Evolutionary conservation across 2,113 vertebrate genomes (phyloP), one percentile per base, ranked within the genome.

Genomic region (Mungos mungo): DNA sequence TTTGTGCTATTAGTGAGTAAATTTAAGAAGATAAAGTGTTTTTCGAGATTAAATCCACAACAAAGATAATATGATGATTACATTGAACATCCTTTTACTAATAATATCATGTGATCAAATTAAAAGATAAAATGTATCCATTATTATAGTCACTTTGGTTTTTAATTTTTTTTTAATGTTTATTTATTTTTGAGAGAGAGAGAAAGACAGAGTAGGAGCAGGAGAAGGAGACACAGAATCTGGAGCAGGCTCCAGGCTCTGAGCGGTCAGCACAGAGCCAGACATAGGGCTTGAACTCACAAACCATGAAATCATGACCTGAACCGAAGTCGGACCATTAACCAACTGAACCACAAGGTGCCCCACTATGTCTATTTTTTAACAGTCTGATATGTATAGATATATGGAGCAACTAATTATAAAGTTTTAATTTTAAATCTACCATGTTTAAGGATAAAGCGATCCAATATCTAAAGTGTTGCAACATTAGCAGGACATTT

Each of bases 21-120:
- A 68, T 47, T 97, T 96, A 98, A 98, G 88, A 98, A 98, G 97
- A 93, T 95, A 89, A 98, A 97, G 93, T 98, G 96, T 97, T 90
- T 94, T 65, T 71, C 3, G 25, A 95, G 92, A 96, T 90, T 68
- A 92, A 97, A 92, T 87, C 25, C 13, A 88, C n/a, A 96, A 27
- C 23, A 2, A 91, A 77, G 23, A 33, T 88, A 60, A 76, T 76
- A 54, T 76, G 74, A 63, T 50, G 11, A 89, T 19, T 88, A 31
- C 8, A 45, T 50, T 57, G 3, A 81, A 91, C 3, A n/a, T 82
- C 83, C 14, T 87, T 85, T 52, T 60, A 31, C 19, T 85, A 15
- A 57, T 66, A 77, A 38, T 15, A 72, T 57, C 16, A 4, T 50
- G 2, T 66, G 13, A 31, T 65, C 31, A 63, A 63, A 77, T 90